Base-by-base conservation (phyloP, 2,797 vertebrate genomes). In the Crocodylus rhombifer region DNA sequence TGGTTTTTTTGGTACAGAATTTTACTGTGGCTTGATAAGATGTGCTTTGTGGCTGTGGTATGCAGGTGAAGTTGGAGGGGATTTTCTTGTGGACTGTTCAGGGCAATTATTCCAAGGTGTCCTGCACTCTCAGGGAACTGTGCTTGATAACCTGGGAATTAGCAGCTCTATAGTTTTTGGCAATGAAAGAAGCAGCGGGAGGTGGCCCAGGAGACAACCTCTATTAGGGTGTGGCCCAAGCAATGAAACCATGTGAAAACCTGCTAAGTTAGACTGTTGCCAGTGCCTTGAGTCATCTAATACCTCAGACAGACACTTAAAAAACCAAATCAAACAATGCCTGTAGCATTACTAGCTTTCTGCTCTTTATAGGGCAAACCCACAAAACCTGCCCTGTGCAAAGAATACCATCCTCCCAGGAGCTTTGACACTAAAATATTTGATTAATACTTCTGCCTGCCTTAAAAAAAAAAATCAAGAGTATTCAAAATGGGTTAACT, bases 371-470 rank as follows among this genome's bases (percentile, higher is more conserved):
- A 73, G 14, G 58, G 42, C 30, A 28, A 86, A 33, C 57, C 57
- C 1, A 1, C 42, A 25, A 23, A 1, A 8, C 2, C 0, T 1
- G 7, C 14, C 6, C 18, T 0, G 1, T 3, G 4, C 0, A 3
- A 16, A 21, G 9, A 17, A 56, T 30, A 18, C 28, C 20, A 17
- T 17, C 14, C 28, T 76, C 74, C 28, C 4, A 17, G n/a, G n/a
- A 21, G 23, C 63, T 30, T 55, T 0, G 61, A 1, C 13, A 63
- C 55, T 6, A 16, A 4, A 58, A 62, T 56, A 21, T 4, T 2
- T 4, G 11, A 1, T 4, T 33, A 17, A 13, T 1, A 13, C 20
- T 82, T 82, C 33, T 80, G 21, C 9, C 20, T 4, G 0, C 28
- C 55, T 0, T 33, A 58, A n/a, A 28, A 62, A 62, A 30, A 30